Conservation (phyloP, 2,888 invertebrate genomes). For the Autographa gamma region DNA sequence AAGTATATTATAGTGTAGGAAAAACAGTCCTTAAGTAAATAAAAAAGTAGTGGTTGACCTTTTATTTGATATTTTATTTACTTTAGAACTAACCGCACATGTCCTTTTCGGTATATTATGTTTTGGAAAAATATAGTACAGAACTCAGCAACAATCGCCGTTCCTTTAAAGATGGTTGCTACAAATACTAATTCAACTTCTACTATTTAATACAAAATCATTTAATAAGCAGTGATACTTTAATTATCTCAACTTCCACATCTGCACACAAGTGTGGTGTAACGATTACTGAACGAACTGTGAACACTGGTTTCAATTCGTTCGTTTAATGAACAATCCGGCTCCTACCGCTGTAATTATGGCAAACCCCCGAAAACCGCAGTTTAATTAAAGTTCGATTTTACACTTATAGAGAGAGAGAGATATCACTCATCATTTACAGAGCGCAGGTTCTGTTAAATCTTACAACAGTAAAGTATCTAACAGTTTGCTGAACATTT, state of each 20-base stretch:
- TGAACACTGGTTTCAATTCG: slow-evolving; percentile 1
- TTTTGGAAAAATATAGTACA: no score
- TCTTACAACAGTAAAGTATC: no score
- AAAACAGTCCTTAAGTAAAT: no score
- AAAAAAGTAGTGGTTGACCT: no score
- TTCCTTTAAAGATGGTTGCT: no score
- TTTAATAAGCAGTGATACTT: background rate
- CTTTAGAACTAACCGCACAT: no score
- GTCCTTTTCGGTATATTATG: no score
- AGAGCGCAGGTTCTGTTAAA: background rate
- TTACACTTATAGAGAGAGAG: slow-evolving; percentile 12
- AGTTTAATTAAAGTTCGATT: background rate
- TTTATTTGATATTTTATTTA: no score
- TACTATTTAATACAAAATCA: background rate
- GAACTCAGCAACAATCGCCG: no score
- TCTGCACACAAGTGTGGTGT: background rate
- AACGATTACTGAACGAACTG: background rate
- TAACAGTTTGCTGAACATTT: no score
- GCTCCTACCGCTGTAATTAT: slow-evolving; percentile 6
- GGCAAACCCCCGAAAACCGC: slow-evolving; percentile 12
- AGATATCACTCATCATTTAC: background rate
- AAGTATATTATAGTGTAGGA: background rate
- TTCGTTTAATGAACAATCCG: slow-evolving; percentile 11
- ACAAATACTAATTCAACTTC: no score
- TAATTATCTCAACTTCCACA: background rate